Conservation (phyloP, 2,113 vertebrate species). For the Sterna hirundo region DNA sequence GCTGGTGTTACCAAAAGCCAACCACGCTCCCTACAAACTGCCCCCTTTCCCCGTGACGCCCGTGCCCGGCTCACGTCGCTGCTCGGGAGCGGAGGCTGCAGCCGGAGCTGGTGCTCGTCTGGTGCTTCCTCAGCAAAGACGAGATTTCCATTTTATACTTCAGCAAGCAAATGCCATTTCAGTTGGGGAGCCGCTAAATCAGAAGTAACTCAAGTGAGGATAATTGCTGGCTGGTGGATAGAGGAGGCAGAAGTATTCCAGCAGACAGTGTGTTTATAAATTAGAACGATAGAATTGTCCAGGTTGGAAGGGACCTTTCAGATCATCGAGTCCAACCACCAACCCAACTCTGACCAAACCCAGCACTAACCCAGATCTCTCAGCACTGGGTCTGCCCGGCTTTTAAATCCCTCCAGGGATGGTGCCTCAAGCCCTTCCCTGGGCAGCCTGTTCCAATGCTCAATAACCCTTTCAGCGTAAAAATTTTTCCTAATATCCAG, state of each 20-base stretch:
- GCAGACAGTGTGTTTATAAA: neutral
- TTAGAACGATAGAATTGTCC: too few species aligned
- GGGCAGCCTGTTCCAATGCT: too few species aligned
- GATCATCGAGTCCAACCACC: too few species aligned
- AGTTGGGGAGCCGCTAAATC: neutral
- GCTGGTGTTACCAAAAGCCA: neutral
- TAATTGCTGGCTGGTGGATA: neutral
- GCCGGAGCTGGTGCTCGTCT: neutral
- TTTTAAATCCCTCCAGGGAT: too few species aligned
- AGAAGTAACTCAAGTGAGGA: neutral
- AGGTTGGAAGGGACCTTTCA: too few species aligned
- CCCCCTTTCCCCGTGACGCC: neutral
- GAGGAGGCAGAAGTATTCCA: neutral
- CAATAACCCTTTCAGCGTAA: too few species aligned
- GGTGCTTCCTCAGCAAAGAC: neutral
- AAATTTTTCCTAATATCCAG: too few species aligned
- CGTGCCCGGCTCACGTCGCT: accelerated
- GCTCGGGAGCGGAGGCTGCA: neutral
- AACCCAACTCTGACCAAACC: too few species aligned
- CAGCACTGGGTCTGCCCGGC: too few species aligned
- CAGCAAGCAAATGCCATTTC: neutral
- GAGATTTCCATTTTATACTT: neutral
- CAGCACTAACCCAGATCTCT: too few species aligned
- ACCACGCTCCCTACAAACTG: accelerated
- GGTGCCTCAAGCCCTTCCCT: too few species aligned